These are phyloP conservation scores for Crenichthys baileyi DNA, from an alignment of 2,797 vertebrate species.

Conservation along the genomic window DNA sequence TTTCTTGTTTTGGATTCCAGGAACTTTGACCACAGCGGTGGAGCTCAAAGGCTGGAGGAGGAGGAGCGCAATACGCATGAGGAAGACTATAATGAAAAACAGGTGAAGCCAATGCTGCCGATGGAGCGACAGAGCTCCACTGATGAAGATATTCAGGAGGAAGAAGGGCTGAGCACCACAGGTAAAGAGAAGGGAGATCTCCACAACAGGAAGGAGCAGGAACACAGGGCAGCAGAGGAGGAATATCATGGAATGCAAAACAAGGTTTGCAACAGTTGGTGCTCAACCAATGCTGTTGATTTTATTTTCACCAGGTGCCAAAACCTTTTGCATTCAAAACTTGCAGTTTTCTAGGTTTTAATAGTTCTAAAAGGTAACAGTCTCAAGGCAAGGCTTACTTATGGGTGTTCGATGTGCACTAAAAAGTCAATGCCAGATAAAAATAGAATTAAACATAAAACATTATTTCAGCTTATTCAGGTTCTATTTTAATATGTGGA, in stretches of 20 bases:
- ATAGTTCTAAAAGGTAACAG: background rate
- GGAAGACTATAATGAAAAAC: background rate
- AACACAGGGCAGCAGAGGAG: slow-evolving; percentile 27
- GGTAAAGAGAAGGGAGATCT: slow-evolving; percentile 56
- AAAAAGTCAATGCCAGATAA: background rate
- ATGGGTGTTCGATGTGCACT: background rate
- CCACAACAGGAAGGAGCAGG: slow-evolving; percentile 41
- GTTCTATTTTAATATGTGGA: background rate
- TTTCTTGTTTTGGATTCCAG: background rate
- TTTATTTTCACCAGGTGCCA: background rate
- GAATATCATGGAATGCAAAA: background rate
- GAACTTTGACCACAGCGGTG: slow-evolving; percentile 19
- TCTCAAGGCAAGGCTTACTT: background rate
- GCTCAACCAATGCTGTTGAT: background rate
- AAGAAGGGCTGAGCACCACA: slow-evolving; percentile 64
- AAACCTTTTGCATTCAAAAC: background rate
- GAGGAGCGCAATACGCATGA: slow-evolving; percentile 40
- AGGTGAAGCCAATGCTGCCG: slow-evolving; percentile 43
- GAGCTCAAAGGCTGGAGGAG: slow-evolving; percentile 58
- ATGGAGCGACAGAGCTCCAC: slow-evolving; percentile 45
- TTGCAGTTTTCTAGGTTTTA: background rate
- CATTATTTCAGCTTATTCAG: background rate
- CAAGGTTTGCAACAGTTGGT: slow-evolving; percentile 36
- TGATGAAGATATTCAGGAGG: slow-evolving; percentile 43
- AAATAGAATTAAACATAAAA: background rate